Evolutionary conservation across 2,113 vertebrate species (phyloP).

Genomic region (Xiphophorus maculatus): DNA sequence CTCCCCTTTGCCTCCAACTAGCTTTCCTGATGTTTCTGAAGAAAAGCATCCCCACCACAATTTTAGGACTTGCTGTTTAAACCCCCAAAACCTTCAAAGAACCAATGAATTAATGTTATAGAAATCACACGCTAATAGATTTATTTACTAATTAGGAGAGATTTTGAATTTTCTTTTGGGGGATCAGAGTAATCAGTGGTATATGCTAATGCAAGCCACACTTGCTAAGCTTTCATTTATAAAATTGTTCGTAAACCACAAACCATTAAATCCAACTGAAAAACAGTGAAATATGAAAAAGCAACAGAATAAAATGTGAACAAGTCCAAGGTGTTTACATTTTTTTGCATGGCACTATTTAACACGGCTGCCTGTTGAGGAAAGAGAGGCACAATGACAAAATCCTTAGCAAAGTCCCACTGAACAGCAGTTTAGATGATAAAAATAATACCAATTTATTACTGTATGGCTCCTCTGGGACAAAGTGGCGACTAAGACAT

Average conservation of each 20-base stretch:
- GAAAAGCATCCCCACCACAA: background rate
- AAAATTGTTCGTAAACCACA: background rate
- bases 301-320: background rate
- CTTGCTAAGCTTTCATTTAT: no score
- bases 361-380: background rate
- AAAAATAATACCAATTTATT: background rate
- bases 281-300: background rate
- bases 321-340: background rate
- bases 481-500: slow-evolving; percentile 9
- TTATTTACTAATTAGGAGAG: background rate
- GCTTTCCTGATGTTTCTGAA: background rate
- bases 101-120: background rate
- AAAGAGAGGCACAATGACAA: background rate
- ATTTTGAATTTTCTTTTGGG: no score
- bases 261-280: background rate
- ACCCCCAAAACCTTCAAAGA: background rate
- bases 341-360: background rate
- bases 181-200: no score
- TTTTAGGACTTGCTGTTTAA: background rate
- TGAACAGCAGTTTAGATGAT: background rate
- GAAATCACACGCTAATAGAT: background rate
- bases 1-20: background rate
- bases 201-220: no score
- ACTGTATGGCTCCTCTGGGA: background rate
- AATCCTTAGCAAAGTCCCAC: background rate